phyloP scores from a whole-genome alignment of 2,797 vertebrate species.

The Dendrocincla fuliginosa region DNA sequence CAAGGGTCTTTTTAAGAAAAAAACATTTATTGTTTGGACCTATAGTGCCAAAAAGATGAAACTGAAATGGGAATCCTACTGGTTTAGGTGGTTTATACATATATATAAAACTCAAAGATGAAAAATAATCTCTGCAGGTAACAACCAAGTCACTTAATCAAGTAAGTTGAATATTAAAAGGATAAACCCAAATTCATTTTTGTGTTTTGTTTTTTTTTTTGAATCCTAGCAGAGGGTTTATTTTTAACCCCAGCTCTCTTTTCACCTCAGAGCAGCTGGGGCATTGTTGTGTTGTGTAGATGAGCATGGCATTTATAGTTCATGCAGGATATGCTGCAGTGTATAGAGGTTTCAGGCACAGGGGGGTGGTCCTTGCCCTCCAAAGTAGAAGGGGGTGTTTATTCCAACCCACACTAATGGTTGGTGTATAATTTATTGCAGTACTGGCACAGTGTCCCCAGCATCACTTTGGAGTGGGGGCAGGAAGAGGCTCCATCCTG shows the following conservation, averaged over 20 bases:
- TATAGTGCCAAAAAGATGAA: neutral
- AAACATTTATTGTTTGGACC: neutral
- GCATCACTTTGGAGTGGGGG: neutral
- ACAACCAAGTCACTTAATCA: neutral
- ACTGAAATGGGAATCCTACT: neutral
- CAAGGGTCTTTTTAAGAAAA: neutral
- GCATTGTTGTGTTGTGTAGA: neutral
- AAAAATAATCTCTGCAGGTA: neutral
- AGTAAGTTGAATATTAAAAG: neutral
- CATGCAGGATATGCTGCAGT: neutral
- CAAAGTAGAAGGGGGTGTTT: neutral
- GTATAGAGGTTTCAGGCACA: neutral
- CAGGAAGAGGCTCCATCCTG: neutral
- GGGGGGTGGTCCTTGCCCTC: neutral
- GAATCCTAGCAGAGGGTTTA: neutral
- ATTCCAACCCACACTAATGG: neutral
- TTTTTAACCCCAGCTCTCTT: neutral
- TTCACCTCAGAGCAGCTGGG: neutral
- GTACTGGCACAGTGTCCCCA: neutral
- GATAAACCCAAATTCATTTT: neutral
- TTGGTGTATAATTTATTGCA: neutral
- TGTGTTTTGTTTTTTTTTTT: neutral
- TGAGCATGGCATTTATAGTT: neutral
- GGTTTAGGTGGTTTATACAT: neutral
- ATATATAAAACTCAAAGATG: neutral